Evolutionary conservation across 2,113 vertebrate species (phyloP), one percentile per base, ranked within the genome.

Genomic region (Cervus canadensis): DNA sequence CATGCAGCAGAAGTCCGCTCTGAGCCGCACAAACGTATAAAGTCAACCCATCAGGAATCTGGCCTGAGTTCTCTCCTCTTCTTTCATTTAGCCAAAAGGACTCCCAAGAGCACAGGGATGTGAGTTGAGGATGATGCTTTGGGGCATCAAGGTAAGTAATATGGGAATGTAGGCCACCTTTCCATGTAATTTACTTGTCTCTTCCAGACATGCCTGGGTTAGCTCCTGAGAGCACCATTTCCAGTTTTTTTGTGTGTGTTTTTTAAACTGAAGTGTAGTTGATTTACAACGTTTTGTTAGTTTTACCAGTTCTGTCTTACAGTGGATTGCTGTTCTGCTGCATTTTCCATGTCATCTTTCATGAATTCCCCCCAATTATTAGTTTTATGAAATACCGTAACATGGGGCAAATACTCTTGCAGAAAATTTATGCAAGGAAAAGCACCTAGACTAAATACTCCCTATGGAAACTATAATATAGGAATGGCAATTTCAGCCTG

Each of bases 341-440:
- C n/a, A 14, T 43, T 52, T 91, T 64, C 83, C 36, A 57, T 3
- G 23, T 6, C 8, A 25, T 59, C 16, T 50, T 11, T 74, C 11
- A 28, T n/a, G 15, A 90, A 76, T 43, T 88, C 11, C 60, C 7
- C 10, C 50, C 25, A 79, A 7, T 74, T 36, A 48, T 36, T 25
- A 21, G 9, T 67, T 94, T 95, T 52, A 84, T 94, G 56, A 94
- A 95, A 48, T 54, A 87, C 4, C 13, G 40, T 33, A 59, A 92
- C n/a, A 25, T 48, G 21, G 52, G 76, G 16, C 6, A 96, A 86
- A 91, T 57, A 71, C 4, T 56, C 26, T 91, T 67, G 19, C 1
- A 59, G 50, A 89, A 86, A 62, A 90, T 93, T 15, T 84, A 52
- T 79, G 25, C 45, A 59, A 89, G 48, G n/a, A 12, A 89, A 86